phyloP scores from a whole-genome alignment of 2,797 vertebrate species.

The Hypotaenidia okinawae region DNA sequence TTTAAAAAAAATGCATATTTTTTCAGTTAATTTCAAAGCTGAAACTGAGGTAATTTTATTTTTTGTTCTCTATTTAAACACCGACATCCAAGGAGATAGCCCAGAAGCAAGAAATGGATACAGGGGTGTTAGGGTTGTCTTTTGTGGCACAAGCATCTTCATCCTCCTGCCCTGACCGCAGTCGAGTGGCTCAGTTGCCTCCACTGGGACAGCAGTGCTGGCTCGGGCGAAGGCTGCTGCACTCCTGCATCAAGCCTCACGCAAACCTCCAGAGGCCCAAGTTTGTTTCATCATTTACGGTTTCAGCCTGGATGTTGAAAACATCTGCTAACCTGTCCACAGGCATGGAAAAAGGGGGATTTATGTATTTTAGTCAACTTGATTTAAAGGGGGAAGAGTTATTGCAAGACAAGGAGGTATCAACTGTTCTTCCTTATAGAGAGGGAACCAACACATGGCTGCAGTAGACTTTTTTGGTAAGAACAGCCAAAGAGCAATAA shows the following conservation, averaged over 20 bases:
- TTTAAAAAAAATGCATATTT: not conserved
- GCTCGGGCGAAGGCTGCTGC: not conserved
- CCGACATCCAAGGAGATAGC: not conserved
- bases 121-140: not conserved
- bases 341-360: not conserved
- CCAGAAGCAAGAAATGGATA: not conserved
- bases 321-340: constrained; percentile 50
- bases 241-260: not conserved
- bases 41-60: not conserved
- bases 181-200: rapidly evolving
- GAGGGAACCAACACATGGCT: not conserved
- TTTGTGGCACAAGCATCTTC: not conserved
- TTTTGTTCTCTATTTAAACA: not conserved
- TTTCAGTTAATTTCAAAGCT: constrained; percentile 1
- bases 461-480: not conserved
- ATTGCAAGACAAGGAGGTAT: not conserved
- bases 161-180: not conserved
- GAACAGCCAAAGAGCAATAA: not conserved
- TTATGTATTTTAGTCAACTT: constrained; percentile 36
- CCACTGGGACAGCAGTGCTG: rapidly evolving
- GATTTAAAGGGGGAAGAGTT: constrained; percentile 36
- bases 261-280: not conserved
- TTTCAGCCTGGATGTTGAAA: constrained; percentile 42
- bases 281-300: not conserved
- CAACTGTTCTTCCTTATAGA: not conserved